Evolutionary conservation across 2,113 vertebrate genomes (phyloP).

Genomic region (Megaceryle torquata): DNA sequence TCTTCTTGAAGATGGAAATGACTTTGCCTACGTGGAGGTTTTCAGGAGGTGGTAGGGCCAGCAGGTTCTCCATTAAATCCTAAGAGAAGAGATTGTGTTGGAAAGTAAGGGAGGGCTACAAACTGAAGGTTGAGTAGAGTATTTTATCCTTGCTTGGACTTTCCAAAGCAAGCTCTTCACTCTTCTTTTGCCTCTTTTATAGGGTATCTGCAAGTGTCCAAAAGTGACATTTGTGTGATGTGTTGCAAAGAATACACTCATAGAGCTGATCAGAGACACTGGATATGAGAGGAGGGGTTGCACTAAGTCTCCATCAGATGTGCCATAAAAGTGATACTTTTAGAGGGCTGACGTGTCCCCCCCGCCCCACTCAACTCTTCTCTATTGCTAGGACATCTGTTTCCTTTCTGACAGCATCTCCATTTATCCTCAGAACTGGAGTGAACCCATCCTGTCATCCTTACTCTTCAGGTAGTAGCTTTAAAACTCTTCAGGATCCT

Average conservation of each 20-base stretch:
- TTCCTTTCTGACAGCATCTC: background rate
- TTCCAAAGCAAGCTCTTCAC: background rate
- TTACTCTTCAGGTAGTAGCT: background rate
- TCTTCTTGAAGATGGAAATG: background rate
- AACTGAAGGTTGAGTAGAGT: background rate
- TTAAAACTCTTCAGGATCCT: background rate
- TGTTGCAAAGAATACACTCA: background rate
- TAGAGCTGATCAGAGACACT: background rate
- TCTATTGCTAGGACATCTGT: background rate
- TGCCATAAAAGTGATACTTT: background rate
- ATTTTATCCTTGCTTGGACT: background rate
- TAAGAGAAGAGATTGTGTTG: background rate
- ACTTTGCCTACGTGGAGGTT: background rate
- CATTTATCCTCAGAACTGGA: background rate
- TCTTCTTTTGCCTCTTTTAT: background rate
- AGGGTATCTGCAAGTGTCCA: background rate
- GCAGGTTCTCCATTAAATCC: background rate
- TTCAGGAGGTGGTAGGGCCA: background rate
- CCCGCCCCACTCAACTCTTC: background rate
- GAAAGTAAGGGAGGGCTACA: background rate
- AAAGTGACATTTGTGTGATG: background rate
- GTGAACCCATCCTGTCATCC: background rate
- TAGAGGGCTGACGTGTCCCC: background rate
- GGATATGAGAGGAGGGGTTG: background rate
- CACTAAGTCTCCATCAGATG: background rate